Conservation (phyloP, 2,113 vertebrate genomes). For the Chunga burmeisteri region DNA sequence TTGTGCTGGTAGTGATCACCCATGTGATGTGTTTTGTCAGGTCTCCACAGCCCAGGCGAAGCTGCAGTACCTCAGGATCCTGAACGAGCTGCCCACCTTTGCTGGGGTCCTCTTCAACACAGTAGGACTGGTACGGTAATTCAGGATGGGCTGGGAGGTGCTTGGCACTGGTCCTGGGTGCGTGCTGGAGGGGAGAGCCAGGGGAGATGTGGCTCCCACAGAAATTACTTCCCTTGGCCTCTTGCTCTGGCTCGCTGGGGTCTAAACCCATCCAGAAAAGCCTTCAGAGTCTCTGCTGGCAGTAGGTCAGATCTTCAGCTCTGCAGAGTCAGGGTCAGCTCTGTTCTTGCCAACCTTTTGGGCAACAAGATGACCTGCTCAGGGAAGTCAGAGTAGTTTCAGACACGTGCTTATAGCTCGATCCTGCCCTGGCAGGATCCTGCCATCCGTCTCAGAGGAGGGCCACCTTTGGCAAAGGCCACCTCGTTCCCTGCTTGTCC, state of each 20-base stretch:
- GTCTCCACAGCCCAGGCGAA: conserved; percentile 93
- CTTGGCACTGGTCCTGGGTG: background rate
- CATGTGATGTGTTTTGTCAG: conserved; percentile 72
- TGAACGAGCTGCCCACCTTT: conserved; percentile 97
- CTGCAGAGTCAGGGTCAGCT: background rate
- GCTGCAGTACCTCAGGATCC: conserved; percentile 94
- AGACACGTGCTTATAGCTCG: background rate
- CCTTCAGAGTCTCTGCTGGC: background rate
- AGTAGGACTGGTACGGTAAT: conserved; percentile 88
- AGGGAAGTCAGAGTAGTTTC: background rate
- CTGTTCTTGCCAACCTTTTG: background rate
- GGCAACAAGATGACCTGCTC: rapidly evolving
- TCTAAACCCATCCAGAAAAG: background rate
- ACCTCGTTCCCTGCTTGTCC: background rate
- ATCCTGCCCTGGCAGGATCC: background rate
- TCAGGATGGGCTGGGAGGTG: conserved; percentile 14
- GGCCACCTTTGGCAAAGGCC: background rate
- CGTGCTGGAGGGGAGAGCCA: background rate
- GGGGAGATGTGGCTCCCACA: background rate
- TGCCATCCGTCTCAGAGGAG: rapidly evolving
- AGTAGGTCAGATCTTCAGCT: background rate
- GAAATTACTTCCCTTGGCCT: background rate
- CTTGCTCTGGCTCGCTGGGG: background rate
- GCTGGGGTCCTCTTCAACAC: conserved; percentile 95
- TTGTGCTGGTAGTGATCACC: background rate